Evolutionary conservation across 2,888 invertebrate genomes (phyloP), one percentile per base, ranked within the genome.

Genomic region (Amphipoea oculea): DNA sequence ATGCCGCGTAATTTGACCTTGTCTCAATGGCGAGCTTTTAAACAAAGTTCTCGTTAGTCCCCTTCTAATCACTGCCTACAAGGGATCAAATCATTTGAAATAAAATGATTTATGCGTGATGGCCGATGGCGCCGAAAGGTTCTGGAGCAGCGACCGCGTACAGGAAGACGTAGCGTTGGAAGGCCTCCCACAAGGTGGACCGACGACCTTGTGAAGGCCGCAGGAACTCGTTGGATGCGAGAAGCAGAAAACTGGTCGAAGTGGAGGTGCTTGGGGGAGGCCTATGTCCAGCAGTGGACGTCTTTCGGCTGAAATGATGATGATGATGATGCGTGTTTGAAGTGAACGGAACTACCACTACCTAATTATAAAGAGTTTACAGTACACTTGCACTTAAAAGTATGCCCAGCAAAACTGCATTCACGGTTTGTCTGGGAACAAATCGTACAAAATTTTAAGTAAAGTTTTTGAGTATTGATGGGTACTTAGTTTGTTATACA

Each of bases 1-100:
- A 89, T 79, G 62, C 69, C 54, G 14, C 42, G 76, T 82, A 81
- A 85, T 84, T 82, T 70, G 45, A 54, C 66, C 76, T 82, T 82
- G 83, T 84, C 86, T 71, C 51, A 68, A 82, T 54, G 66, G 9
- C 45, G 60, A 2, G 68, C 73, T 66, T 81, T 82, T 70, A 78
- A 79, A 82, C 77, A 73, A 82, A 81, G 68, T 82, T 80, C 51
- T 76, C 71, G 71, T 79, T 80, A 67, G 67, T 76, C 9, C 29
- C 11, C 48, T 78, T 74, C 42, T 73, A 73, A 73, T 54, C 36
- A 36, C 23, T 23, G n/a, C 12, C 4, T 20, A 75, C 12, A 71
- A 66, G n/a, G 66, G n/a, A 48, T 76, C 14, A 48, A 36, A 63
- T 45, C 20, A 11, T 42, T 67, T 67, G 17, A 73, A 67, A 74